phyloP scores from a whole-genome alignment of 64 coral and sea anemone species.

The Porites australiensis region DNA sequence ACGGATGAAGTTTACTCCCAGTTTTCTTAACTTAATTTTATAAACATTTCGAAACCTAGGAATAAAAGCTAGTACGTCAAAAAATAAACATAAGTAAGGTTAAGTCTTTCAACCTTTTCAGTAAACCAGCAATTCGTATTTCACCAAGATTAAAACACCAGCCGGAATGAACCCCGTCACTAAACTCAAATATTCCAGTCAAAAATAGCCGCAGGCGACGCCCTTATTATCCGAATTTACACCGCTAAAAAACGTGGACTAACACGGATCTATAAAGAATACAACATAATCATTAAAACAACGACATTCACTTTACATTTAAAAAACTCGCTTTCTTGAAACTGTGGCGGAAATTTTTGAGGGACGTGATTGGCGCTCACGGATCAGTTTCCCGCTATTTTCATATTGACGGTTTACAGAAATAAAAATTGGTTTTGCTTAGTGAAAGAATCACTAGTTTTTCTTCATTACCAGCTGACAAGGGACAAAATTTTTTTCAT shows the following conservation, averaged over 20 bases:
- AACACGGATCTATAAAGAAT: not conserved
- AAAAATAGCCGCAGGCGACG: too few relatives aligned
- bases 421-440: not conserved
- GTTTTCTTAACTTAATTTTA: too few relatives aligned
- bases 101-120: too few relatives aligned
- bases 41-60: too few relatives aligned
- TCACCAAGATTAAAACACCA: too few relatives aligned
- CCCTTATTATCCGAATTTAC: too few relatives aligned
- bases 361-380: not conserved
- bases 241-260: not conserved
- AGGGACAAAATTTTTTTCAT: not conserved
- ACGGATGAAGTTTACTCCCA: too few relatives aligned
- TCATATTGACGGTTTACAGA: not conserved
- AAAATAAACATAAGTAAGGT: too few relatives aligned
- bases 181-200: too few relatives aligned
- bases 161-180: not conserved
- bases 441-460: not conserved
- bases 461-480: not conserved
- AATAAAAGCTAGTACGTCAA: too few relatives aligned
- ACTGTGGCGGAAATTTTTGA: conserved; percentile 24
- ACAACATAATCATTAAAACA: not conserved
- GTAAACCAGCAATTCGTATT: too few relatives aligned
- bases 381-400: conserved; percentile 23
- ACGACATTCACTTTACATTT: not conserved
- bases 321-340: not conserved